phyloP scores from a whole-genome alignment of 2,888 invertebrate genomes.

The Nesidiocoris tenuis region DNA sequence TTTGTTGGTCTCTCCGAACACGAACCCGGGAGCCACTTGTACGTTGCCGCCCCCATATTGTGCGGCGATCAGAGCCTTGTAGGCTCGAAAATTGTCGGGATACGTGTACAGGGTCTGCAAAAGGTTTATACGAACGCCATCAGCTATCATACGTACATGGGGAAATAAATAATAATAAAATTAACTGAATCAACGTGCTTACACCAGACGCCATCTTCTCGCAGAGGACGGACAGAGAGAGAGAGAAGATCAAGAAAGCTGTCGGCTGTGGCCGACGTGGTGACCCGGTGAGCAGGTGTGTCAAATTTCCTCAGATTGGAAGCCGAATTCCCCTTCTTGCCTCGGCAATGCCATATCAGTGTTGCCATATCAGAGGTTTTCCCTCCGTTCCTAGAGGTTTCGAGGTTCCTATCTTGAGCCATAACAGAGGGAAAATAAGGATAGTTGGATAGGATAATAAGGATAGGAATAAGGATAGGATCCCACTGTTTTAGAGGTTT shows the following conservation, averaged over 20 bases:
- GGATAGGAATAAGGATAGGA: too few relatives aligned
- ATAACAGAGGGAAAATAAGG: too few relatives aligned
- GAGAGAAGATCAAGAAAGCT: constrained; percentile 22
- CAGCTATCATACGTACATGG: not conserved
- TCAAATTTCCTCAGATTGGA: too few relatives aligned
- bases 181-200: constrained; percentile 32
- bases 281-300: too few relatives aligned
- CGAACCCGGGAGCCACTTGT: constrained; percentile 79
- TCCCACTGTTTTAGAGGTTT: too few relatives aligned
- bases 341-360: too few relatives aligned
- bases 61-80: constrained; percentile 96
- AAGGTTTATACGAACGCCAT: not conserved
- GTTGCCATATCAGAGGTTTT: too few relatives aligned
- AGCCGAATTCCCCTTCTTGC: too few relatives aligned
- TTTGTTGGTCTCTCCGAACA: constrained; percentile 92
- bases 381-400: too few relatives aligned
- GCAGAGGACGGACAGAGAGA: constrained; percentile 24
- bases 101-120: constrained; percentile 95
- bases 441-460: too few relatives aligned
- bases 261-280: constrained; percentile 1
- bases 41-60: constrained; percentile 89
- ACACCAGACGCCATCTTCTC: constrained; percentile 42
- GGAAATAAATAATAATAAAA: constrained; percentile 12
- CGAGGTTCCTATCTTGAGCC: too few relatives aligned
- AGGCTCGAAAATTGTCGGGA: constrained; percentile 96